Conservation (phyloP, 2,113 vertebrate species). For the Noctilio leporinus region DNA sequence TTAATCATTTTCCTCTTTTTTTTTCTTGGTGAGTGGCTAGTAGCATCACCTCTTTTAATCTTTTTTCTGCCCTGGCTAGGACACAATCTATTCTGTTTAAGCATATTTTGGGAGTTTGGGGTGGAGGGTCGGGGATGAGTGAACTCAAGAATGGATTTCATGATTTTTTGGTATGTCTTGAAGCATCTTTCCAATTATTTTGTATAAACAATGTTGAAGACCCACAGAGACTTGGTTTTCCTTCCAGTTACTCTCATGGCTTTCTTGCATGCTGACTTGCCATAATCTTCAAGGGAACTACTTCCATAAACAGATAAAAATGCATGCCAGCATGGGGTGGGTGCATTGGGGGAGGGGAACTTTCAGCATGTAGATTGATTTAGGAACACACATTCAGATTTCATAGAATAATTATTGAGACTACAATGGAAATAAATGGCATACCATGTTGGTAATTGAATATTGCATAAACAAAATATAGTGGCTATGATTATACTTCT, state of each 20-base stretch:
- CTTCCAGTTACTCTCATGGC: background rate
- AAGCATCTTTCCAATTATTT: slow-evolving; percentile 41
- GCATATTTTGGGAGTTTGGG: background rate
- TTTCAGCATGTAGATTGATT: slow-evolving; percentile 37
- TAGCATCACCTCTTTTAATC: background rate
- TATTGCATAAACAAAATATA: slow-evolving; percentile 58
- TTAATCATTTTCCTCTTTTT: background rate
- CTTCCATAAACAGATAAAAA: background rate
- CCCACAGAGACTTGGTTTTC: background rate
- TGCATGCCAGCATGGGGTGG: background rate
- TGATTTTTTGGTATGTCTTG: slow-evolving; percentile 33
- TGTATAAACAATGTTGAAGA: slow-evolving; percentile 31
- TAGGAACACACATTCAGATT: slow-evolving; percentile 25
- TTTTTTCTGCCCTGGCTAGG: background rate
- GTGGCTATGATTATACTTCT: slow-evolving; percentile 46
- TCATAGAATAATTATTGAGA: slow-evolving; percentile 55
- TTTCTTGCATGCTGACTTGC: background rate
- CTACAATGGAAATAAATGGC: slow-evolving; percentile 64
- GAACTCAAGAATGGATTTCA: background rate
- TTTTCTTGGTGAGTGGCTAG: background rate
- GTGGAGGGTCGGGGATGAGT: background rate
- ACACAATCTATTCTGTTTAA: slow-evolving; percentile 28
- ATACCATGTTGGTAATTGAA: slow-evolving; percentile 52
- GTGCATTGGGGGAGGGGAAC: background rate
- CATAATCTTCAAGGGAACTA: background rate